Evolutionary conservation across 1,140 invertebrate species (phyloP).

Genomic region (Drosophila melanica): DNA sequence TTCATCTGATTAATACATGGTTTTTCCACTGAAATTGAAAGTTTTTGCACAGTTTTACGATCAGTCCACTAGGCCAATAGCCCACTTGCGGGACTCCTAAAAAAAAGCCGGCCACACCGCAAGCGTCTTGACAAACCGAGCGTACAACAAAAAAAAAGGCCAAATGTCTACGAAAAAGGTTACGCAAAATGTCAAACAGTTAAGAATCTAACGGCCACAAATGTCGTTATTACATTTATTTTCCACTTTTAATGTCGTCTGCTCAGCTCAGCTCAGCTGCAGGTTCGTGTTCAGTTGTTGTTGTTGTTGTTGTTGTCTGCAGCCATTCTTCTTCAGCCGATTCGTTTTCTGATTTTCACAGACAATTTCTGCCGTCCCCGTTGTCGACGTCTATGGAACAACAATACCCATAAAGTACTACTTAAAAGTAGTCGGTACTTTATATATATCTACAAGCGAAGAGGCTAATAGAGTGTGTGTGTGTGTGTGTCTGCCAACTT

Average conservation of each 20-base stretch:
- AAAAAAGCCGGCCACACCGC: conserved; percentile 16
- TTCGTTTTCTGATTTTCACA: conserved; percentile 63
- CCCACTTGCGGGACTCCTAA: conserved; percentile 7
- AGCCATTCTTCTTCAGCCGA: conserved; percentile 36
- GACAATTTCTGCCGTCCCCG: conserved; percentile 40
- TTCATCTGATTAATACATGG: conserved; percentile 50
- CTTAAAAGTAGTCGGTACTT: conserved; percentile 39
- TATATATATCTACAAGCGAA: conserved; percentile 5
- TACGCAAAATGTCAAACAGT: conserved; percentile 84
- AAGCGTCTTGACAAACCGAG: conserved; percentile 28
- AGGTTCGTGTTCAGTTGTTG: conserved; percentile 40
- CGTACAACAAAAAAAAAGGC: conserved; percentile 66
- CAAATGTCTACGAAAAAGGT: conserved; percentile 81
- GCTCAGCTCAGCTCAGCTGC: conserved; percentile 42
- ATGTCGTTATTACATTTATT: conserved; percentile 82
- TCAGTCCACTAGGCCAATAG: conserved; percentile 48
- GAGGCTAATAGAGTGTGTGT: background rate
- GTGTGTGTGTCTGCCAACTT: background rate
- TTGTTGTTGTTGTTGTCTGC: conserved; percentile 41
- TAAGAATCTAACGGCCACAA: conserved; percentile 83
- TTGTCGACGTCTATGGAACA: conserved; percentile 1
- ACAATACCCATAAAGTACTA: conserved; percentile 48
- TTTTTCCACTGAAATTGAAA: conserved; percentile 74
- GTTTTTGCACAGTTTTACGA: conserved; percentile 56
- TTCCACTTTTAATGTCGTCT: conserved; percentile 76